phyloP scores from a whole-genome alignment of 2,797 vertebrate genomes.

The Scolopax rusticola region DNA sequence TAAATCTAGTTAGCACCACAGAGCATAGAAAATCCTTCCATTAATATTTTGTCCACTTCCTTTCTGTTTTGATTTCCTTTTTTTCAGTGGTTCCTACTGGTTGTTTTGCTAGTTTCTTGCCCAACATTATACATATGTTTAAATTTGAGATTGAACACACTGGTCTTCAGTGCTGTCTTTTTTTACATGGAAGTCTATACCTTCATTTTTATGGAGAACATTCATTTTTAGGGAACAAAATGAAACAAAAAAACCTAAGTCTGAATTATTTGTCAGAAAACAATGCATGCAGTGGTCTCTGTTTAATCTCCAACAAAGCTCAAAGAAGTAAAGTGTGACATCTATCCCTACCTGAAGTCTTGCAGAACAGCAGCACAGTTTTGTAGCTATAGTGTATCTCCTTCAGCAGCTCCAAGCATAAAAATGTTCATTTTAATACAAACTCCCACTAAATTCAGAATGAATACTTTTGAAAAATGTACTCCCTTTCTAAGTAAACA shows the following conservation, averaged over 20 bases:
- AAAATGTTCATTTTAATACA: neutral
- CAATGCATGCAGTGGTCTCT: neutral
- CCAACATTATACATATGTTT: neutral
- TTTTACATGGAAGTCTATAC: neutral
- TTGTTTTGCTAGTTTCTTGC: neutral
- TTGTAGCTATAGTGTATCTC: neutral
- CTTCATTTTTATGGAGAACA: neutral
- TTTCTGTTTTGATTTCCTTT: neutral
- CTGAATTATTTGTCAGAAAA: neutral
- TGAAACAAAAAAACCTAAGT: neutral
- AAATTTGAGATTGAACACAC: neutral
- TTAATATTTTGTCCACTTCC: neutral
- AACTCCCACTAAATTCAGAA: neutral
- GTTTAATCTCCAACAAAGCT: neutral
- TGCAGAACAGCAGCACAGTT: neutral
- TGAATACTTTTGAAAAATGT: neutral
- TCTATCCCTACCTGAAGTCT: neutral
- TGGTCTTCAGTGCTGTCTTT: neutral
- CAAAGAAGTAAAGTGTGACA: neutral
- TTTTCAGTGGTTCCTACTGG: neutral
- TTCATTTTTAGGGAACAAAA: neutral
- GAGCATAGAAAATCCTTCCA: neutral
- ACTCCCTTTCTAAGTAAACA: neutral
- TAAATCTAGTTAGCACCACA: neutral
- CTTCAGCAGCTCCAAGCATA: neutral